Percentiles rank a stretch among this genome's conserved stretches.
phyloP scores from a whole-genome alignment of 2,113 vertebrate species.

The Oryzias woworae region DNA sequence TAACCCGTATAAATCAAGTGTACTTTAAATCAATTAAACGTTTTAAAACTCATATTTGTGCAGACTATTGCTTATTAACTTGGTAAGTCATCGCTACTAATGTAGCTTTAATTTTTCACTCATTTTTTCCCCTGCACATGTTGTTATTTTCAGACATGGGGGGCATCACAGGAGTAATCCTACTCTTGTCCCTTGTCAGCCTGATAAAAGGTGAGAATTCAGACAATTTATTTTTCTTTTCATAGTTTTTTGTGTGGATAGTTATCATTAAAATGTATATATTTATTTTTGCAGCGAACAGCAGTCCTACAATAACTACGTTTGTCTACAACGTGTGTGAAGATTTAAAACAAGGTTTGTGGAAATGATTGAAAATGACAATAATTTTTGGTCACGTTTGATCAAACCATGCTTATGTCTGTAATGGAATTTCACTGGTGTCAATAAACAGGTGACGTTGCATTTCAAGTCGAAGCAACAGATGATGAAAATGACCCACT shows the following conservation, averaged over 20 bases:
- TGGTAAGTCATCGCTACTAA: background rate
- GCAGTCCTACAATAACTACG: fast-evolving
- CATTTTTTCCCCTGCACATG: background rate
- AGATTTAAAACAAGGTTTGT: constrained; percentile 42
- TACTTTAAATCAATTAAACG: too few species aligned
- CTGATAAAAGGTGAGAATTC: constrained; percentile 53
- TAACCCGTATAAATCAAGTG: too few species aligned
- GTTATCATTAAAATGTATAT: background rate
- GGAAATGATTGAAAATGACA: background rate
- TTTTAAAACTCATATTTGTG: too few species aligned
- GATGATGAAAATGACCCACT: constrained; percentile 45
- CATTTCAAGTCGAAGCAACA: constrained; percentile 69
- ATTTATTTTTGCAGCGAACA: constrained; percentile 51
- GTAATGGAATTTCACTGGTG: background rate
- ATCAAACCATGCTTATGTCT: background rate
- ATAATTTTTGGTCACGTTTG: background rate
- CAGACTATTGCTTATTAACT: background rate
- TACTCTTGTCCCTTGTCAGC: constrained; percentile 58
- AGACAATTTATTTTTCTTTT: background rate
- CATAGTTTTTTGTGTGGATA: background rate
- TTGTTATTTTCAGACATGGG: constrained; percentile 48
- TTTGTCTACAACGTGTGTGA: fast-evolving
- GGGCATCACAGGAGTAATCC: constrained; percentile 17
- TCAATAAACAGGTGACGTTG: constrained; percentile 35
- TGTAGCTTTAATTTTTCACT: background rate